phyloP scores from a whole-genome alignment of 2,113 vertebrate species.

The Clarias batrachus region DNA sequence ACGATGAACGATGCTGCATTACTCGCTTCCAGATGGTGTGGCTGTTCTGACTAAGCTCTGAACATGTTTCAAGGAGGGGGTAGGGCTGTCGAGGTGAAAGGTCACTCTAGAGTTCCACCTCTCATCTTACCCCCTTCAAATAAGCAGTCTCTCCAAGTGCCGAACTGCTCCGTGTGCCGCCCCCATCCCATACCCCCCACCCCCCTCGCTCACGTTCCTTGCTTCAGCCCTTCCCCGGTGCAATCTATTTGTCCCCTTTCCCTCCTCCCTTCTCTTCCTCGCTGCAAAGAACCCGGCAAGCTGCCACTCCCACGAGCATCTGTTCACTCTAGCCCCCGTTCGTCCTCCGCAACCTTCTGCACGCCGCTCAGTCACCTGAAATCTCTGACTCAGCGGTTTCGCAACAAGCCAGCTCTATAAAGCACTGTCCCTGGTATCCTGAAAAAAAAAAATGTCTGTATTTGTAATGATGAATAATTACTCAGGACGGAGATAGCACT shows the following conservation, averaged over 20 bases:
- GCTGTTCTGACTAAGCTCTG: not conserved
- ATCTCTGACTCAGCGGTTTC: slow-evolving; percentile 27
- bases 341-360: slow-evolving; percentile 30
- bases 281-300: slow-evolving; percentile 34
- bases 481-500: not conserved
- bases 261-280: slow-evolving; percentile 25
- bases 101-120: slow-evolving; percentile 22
- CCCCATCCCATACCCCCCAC: not conserved
- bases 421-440: not conserved
- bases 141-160: slow-evolving; percentile 22
- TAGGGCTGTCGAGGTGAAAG: slow-evolving; percentile 30
- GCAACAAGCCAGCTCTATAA: not conserved
- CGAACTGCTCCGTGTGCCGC: slow-evolving; percentile 16
- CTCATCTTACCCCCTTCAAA: slow-evolving; percentile 34
- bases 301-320: slow-evolving; percentile 50
- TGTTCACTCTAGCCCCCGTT: slow-evolving; percentile 42
- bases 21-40: slow-evolving; percentile 33
- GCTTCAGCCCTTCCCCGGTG: slow-evolving; percentile 6
- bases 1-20: not conserved
- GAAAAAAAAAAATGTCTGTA: not conserved
- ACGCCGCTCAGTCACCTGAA: slow-evolving; percentile 25
- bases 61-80: not conserved
- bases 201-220: slow-evolving; percentile 21
- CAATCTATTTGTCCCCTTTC: slow-evolving; percentile 33
- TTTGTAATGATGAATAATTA: not conserved